Conservation (phyloP, 2,113 vertebrate species). For the Okapia johnstoni region DNA sequence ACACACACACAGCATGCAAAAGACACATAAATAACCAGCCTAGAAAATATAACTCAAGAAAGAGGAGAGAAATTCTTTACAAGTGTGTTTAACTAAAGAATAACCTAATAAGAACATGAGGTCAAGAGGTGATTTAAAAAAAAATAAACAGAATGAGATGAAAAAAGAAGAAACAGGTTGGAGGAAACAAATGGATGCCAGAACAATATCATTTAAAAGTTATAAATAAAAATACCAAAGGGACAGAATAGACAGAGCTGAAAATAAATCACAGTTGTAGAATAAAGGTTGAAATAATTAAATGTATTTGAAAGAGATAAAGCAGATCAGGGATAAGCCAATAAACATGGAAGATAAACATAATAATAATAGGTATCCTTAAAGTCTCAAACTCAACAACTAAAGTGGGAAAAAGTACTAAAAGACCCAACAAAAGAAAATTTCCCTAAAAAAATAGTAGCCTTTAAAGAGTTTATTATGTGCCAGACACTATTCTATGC, state of each 20-base stretch:
- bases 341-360: not conserved
- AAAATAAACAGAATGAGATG: not conserved
- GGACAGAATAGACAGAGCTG: not conserved
- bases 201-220: not conserved
- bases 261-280: not conserved
- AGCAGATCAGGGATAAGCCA: not conserved
- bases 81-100: not conserved
- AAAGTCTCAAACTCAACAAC: not conserved
- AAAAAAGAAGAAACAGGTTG: not conserved
- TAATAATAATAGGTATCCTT: not conserved
- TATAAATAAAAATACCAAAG: not conserved
- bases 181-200: not conserved
- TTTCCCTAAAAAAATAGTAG: not conserved
- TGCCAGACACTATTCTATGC: not conserved
- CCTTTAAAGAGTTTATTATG: not conserved
- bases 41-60: not conserved
- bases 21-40: not conserved
- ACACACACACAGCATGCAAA: not conserved
- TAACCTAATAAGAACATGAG: not conserved
- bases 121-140: not conserved
- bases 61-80: not conserved
- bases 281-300: not conserved
- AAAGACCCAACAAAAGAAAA: constrained; percentile 52
- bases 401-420: not conserved
- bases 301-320: not conserved